These are phyloP conservation scores for Drosophila infuscata DNA, from an alignment of 2,888 invertebrate species.

Conservation along the genomic window DNA sequence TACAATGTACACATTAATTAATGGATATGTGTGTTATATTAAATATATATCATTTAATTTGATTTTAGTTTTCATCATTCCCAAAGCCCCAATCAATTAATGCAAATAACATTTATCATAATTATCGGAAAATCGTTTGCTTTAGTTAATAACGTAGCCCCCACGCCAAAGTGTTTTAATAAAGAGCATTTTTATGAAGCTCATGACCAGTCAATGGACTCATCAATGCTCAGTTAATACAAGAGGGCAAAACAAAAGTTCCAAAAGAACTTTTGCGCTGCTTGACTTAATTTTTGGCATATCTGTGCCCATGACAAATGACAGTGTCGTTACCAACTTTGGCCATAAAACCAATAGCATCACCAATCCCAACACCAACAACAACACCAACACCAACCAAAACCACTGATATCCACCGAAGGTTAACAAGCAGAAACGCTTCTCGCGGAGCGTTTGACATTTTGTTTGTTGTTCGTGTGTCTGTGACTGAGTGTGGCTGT, in stretches of 20 bases:
- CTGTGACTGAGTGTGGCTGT: constrained; percentile 7
- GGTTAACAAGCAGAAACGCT: constrained; percentile 51
- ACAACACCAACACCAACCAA: constrained; percentile 2
- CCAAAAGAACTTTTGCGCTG: constrained; percentile 48
- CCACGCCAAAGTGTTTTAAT: constrained; percentile 38
- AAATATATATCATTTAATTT: background rate
- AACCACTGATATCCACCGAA: constrained; percentile 4
- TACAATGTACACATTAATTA: background rate
- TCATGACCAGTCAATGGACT: constrained; percentile 2
- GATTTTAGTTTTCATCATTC: constrained; percentile 11
- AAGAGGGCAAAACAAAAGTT: constrained; percentile 60
- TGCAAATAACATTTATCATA: constrained; percentile 58
- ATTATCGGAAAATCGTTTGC: constrained; percentile 52
- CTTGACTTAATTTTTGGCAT: constrained; percentile 67
- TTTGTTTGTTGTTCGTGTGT: constrained; percentile 52
- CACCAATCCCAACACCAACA: background rate
- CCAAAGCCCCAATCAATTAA: constrained; percentile 48
- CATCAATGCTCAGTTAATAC: constrained; percentile 47
- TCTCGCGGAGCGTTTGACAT: constrained; percentile 49
- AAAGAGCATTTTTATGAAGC: constrained; percentile 52
- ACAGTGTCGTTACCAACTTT: constrained; percentile 65
- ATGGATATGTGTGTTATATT: background rate
- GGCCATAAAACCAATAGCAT: constrained; percentile 56
- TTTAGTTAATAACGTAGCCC: constrained; percentile 25
- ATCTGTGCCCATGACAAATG: constrained; percentile 68